Conservation (phyloP, 2,888 invertebrate genomes). For the Dynastes hyllus region DNA sequence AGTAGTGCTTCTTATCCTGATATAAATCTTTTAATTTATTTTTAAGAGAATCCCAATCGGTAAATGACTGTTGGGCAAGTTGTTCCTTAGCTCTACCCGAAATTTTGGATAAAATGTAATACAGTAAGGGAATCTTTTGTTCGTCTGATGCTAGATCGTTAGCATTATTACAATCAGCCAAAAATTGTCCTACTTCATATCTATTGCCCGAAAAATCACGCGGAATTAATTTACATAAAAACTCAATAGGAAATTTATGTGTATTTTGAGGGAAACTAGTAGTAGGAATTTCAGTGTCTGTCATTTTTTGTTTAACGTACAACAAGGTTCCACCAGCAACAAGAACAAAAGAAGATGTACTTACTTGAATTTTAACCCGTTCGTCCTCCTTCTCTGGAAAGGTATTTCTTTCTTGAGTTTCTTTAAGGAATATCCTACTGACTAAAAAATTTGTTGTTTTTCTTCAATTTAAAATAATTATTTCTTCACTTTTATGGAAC, state of each 20-base stretch:
- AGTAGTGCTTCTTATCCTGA: constrained; percentile 51
- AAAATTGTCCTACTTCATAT: constrained; percentile 2
- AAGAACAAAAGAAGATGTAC: no score
- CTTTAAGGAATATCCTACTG: no score
- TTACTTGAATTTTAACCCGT: no score
- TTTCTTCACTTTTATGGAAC: no score
- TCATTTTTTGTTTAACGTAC: no score
- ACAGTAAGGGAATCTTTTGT: not conserved
- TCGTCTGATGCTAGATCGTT: not conserved
- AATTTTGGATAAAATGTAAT: constrained; percentile 17
- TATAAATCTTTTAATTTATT: constrained; percentile 43
- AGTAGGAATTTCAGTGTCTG: no score
- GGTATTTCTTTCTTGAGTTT: no score
- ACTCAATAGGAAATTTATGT: not conserved
- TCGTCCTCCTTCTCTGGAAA: no score
- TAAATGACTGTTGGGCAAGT: constrained; percentile 15
- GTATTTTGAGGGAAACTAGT: no score
- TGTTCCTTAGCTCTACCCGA: constrained; percentile 11
- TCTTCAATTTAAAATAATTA: no score
- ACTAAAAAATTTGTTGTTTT: no score
- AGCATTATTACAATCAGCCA: constrained; percentile 28
- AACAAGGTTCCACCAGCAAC: no score
- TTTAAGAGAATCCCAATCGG: constrained; percentile 41
- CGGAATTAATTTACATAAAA: constrained; percentile 11
- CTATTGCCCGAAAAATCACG: not conserved